Evolutionary conservation across 2,888 invertebrate genomes (phyloP), one percentile per base, ranked within the genome.

Genomic region (Pseudococcus jackbeardsleyi): DNA sequence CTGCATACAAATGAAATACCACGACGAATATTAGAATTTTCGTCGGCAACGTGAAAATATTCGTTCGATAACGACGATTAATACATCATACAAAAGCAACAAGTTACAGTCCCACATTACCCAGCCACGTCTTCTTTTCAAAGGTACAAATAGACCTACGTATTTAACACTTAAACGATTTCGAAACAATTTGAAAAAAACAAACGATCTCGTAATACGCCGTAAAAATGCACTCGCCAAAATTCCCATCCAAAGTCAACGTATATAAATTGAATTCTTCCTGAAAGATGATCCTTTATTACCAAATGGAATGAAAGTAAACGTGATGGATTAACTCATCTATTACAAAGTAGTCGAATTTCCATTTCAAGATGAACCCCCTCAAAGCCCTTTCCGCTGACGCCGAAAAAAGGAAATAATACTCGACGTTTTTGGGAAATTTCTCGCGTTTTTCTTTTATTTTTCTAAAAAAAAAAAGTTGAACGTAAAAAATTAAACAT

Each of bases 31-130:
- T 19, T 33, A 22, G 68, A 72, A 72, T 72, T 33, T 72, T 17
- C 33, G 33, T 17, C 5, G 26, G 15, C 17, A 33, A 26, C 72
- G 22, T 22, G 72, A 72, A 39, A 72, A 72, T 72, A 72, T 33
- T 33, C 15, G 72, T 72, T 15, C 26, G 33, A 19, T 33, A 33
- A 17, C 26, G 39, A 17, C 72, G 72, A 72, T 72, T 72, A 72
- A 72, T 72, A 33, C 72, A 72, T 72, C 72, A 72, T 72, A 33
- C 17, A 33, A 33, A 72, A 72, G 33, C 72, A 72, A 72, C 72
- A 72, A 72, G 72, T 72, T 33, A 33, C 64, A 19, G 22, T 19
- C 7, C n/a, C 42, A 42, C 9, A 42, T 0, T 12, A 50, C 7
- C n/a, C n/a, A 54, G 6, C 2, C 19, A 11, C 26, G 12, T 68